Evolutionary conservation across 2,888 invertebrate genomes (phyloP).

Genomic region (Mythimna vitellina): DNA sequence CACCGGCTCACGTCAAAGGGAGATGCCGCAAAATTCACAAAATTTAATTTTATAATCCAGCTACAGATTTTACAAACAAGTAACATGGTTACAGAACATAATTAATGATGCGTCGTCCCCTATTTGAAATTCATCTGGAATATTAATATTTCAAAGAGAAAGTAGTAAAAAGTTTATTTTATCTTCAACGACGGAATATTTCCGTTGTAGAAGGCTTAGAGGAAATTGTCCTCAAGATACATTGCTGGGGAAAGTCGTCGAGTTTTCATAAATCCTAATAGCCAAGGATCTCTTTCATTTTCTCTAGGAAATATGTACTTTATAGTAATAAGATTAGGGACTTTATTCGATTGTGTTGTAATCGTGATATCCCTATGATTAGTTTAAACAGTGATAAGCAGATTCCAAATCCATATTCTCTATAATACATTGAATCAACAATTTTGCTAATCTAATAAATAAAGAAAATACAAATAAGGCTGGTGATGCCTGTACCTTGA

Average conservation of each 20-base stretch:
- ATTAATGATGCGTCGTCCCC: conserved; percentile 28
- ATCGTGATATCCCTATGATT: no score
- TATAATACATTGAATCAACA: no score
- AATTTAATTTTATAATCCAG: conserved; percentile 20
- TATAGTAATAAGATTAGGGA: conserved; percentile 3
- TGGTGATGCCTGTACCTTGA: no score
- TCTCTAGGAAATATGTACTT: conserved; percentile 26
- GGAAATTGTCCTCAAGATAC: conserved; percentile 44
- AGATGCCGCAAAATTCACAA: conserved; percentile 2
- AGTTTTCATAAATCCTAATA: conserved; percentile 44
- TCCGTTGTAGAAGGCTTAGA: conserved; percentile 15
- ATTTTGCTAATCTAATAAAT: no score
- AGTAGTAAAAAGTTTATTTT: conserved; percentile 4
- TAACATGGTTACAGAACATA: background rate
- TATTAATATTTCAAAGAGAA: conserved; percentile 2
- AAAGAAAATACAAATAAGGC: no score
- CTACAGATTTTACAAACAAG: conserved; percentile 24
- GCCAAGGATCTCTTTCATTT: conserved; percentile 40
- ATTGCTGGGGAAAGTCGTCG: conserved; percentile 53
- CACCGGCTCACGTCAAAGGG: background rate
- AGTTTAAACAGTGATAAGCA: no score
- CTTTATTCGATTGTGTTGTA: background rate
- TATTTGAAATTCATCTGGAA: conserved; percentile 6
- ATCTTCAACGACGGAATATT: conserved; percentile 29
- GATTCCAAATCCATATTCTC: no score